Percentiles rank a stretch among this genome's conserved stretches.
phyloP scores from a whole-genome alignment of 2,797 vertebrate genomes.

The Sphenopsis melanotis region DNA sequence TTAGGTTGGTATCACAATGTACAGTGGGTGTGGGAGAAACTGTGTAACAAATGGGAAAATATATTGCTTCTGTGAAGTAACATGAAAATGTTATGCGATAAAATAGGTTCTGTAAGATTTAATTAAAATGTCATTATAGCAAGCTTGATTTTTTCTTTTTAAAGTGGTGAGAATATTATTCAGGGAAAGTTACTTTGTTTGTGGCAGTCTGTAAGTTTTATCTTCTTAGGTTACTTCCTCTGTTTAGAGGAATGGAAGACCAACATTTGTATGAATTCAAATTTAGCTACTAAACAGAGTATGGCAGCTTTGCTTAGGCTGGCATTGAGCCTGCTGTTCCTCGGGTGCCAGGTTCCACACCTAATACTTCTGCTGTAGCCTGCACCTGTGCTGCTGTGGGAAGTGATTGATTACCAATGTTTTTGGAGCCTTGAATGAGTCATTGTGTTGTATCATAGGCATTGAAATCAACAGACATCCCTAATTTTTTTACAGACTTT shows the following conservation, averaged over 20 bases:
- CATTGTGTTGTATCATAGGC: neutral
- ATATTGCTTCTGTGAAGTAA: slow-evolving; percentile 43
- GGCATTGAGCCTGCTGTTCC: neutral
- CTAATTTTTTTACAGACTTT: neutral
- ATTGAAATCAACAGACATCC: neutral
- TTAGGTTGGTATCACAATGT: slow-evolving; percentile 59
- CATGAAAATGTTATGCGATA: slow-evolving; percentile 41
- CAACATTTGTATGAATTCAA: slow-evolving; percentile 5
- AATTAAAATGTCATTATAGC: slow-evolving; percentile 52
- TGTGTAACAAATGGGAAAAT: slow-evolving; percentile 56
- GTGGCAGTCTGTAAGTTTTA: neutral
- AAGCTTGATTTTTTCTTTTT: neutral
- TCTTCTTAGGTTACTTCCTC: neutral
- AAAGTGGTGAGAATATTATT: neutral
- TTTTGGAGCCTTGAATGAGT: neutral
- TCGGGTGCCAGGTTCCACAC: neutral
- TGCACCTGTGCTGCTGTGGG: neutral
- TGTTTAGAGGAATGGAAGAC: neutral
- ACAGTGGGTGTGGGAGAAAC: slow-evolving; percentile 51
- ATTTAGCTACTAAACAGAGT: neutral
- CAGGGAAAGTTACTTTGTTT: neutral
- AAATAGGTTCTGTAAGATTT: slow-evolving; percentile 46
- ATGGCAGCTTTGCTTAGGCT: neutral
- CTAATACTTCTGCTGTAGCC: slow-evolving; percentile 22
- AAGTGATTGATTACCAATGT: neutral